phyloP scores from a whole-genome alignment of 2,888 invertebrate species.

The Tyria jacobaeae region DNA sequence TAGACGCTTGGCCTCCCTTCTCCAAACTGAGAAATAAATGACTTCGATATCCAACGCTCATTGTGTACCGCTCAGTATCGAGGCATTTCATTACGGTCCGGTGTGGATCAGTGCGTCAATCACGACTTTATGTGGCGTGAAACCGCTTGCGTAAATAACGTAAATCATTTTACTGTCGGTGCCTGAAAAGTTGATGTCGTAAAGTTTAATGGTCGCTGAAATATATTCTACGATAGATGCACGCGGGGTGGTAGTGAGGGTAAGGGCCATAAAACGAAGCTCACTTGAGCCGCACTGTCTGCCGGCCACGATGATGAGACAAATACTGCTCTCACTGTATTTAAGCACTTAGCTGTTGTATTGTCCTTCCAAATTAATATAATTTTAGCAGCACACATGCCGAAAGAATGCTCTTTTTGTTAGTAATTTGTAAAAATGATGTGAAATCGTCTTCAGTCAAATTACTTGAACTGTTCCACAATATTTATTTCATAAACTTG shows the following conservation, averaged over 20 bases:
- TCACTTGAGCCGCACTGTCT: slow-evolving; percentile 39
- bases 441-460: too few species aligned
- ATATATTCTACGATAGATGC: slow-evolving; percentile 56
- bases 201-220: slow-evolving; percentile 70
- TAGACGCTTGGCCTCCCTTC: slow-evolving; percentile 25
- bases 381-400: too few species aligned
- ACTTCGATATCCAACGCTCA: not conserved
- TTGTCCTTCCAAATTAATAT: too few species aligned
- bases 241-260: not conserved
- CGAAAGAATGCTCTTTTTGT: too few species aligned
- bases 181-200: slow-evolving; percentile 71
- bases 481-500: too few species aligned
- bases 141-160: slow-evolving; percentile 53
- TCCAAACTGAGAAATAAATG: slow-evolving; percentile 21
- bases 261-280: slow-evolving; percentile 26
- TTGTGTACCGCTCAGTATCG: not conserved
- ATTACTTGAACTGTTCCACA: too few species aligned
- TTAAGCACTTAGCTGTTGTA: too few species aligned
- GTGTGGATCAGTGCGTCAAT: slow-evolving; percentile 4
- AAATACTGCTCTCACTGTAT: slow-evolving; percentile 15
- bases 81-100: not conserved
- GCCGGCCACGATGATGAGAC: slow-evolving; percentile 31
- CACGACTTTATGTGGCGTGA: slow-evolving; percentile 32
- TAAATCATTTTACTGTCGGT: slow-evolving; percentile 66
- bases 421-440: too few species aligned